Base-by-base conservation (phyloP, 2,113 vertebrate genomes). In the Rhinolophus ferrumequinum region DNA sequence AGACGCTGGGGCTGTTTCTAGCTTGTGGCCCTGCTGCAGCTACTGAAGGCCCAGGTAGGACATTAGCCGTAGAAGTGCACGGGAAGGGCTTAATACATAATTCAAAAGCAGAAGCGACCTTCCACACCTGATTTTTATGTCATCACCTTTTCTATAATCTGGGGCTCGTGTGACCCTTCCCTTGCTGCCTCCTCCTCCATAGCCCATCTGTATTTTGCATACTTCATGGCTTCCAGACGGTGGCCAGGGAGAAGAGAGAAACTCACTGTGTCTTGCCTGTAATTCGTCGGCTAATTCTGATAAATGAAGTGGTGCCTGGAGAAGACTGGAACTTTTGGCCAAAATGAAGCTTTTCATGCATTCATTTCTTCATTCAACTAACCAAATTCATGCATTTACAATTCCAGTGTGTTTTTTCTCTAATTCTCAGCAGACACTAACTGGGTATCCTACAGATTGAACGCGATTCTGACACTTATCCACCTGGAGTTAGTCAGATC, bases 271-370 rank as follows among this genome's bases (percentile, higher is more conserved):
- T 79, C 95, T 38, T 58, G 69, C 41, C 85, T 87, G 4, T 94
- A 79, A 90, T 96, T 83, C 81, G 54, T 86, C 92, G 38, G 62
- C 92, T 94, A 83, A 93, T 96, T 87, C 80, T 94, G 92, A 90
- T 79, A 94, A 94, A 95, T 95, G 85, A 94, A 83, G 62, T 90
- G 84, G 72, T 92, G 30, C 47, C 75, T 54, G 30, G 69, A 75
- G 52, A 73, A 90, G 50, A 62, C 60, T 82, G 73, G 76, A 66
- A 82, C 85, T 93, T 96, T 52, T 26, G 80, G 69, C 54, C 89
- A 93, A 76, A 82, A 86, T 50, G n/a, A 96, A 88, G 67, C 80
- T 85, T 81, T 84, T 88, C 21, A 58, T 80, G 30, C 77, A 8
- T 85, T 58, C 38, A 72, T 72, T 12, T 92, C 80, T 58, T 89